Evolutionary conservation across 2,888 invertebrate species (phyloP).

Genomic region (Aromia moschata): DNA sequence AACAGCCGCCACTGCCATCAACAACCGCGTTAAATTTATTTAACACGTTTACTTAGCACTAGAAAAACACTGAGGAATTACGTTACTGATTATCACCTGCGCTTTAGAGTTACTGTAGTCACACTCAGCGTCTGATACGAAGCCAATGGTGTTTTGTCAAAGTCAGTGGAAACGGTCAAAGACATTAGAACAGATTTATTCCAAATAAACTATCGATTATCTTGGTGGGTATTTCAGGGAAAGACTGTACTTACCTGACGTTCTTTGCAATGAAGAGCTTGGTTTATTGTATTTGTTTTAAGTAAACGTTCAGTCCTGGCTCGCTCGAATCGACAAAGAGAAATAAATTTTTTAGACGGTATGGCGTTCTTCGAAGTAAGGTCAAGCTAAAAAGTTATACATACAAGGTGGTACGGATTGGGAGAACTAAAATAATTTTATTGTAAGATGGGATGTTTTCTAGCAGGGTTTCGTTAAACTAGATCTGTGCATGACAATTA

Average conservation of each 20-base stretch:
- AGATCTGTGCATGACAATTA: too few species aligned
- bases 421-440: too few species aligned
- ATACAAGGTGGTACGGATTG: too few species aligned
- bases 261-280: neutral
- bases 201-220: conserved; percentile 5
- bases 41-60: too few species aligned
- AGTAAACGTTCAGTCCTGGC: neutral
- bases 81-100: too few species aligned
- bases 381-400: too few species aligned
- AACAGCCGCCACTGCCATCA: too few species aligned
- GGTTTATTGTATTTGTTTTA: neutral
- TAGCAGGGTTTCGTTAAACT: too few species aligned
- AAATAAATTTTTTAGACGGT: neutral
- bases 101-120: neutral
- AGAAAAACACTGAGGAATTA: too few species aligned
- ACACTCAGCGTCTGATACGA: neutral
- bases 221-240: neutral
- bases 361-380: neutral
- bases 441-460: too few species aligned
- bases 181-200: conserved; percentile 9
- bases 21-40: too few species aligned
- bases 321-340: neutral
- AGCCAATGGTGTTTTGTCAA: neutral
- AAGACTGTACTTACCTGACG: neutral
- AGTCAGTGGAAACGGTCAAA: conserved; percentile 3